phyloP scores from a whole-genome alignment of 2,113 vertebrate species.

The Silurus asotus region DNA sequence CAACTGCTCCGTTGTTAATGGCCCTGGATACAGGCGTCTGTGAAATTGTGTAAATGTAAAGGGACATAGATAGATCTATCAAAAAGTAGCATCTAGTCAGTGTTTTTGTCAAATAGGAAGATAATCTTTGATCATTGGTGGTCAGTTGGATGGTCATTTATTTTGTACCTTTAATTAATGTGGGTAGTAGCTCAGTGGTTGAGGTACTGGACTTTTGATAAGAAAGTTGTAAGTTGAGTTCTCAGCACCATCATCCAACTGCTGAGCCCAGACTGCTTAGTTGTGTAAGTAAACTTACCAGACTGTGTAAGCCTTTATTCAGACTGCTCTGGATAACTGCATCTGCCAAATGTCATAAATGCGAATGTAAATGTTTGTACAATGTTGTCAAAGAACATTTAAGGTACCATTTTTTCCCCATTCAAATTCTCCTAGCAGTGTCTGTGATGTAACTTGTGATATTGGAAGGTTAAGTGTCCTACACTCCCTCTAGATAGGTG shows the following conservation, averaged over 20 bases:
- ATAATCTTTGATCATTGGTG: not conserved
- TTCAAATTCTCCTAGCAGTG: not conserved
- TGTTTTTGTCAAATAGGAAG: not conserved
- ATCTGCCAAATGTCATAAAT: too few relatives aligned
- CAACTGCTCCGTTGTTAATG: too few relatives aligned
- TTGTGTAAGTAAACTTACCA: too few relatives aligned
- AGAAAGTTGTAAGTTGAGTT: too few relatives aligned
- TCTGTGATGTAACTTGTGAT: not conserved
- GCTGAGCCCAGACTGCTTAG: too few relatives aligned
- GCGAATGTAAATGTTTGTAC: not conserved
- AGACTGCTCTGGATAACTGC: too few relatives aligned
- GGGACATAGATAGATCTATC: not conserved
- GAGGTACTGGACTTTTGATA: too few relatives aligned
- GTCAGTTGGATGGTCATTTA: not conserved
- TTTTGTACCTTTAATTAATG: not conserved
- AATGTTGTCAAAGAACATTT: not conserved
- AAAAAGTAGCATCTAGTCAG: not conserved
- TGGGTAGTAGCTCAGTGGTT: too few relatives aligned
- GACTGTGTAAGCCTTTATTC: too few relatives aligned
- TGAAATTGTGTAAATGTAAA: not conserved
- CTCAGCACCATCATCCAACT: too few relatives aligned
- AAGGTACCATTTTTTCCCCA: not conserved
- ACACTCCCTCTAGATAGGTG: not conserved
- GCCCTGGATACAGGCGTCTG: too few relatives aligned
- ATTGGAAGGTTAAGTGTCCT: not conserved